phyloP scores from a whole-genome alignment of 1,140 invertebrate genomes.

The Helicoverpa armigera region DNA sequence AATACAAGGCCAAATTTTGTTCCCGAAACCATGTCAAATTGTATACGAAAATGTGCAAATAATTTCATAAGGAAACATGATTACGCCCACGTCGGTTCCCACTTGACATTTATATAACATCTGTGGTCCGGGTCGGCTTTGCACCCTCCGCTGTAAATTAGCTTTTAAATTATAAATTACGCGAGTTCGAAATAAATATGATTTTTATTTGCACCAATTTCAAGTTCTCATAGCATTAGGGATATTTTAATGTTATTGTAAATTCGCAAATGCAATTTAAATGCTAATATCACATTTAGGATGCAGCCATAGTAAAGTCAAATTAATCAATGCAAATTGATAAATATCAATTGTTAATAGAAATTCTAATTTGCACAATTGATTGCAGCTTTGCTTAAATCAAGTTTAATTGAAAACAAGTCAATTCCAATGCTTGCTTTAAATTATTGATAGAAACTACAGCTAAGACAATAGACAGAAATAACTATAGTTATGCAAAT shows the following conservation, averaged over 20 bases:
- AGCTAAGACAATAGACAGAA: not conserved
- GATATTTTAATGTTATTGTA: too few relatives aligned
- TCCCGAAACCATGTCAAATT: too few relatives aligned
- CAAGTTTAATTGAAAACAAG: too few relatives aligned
- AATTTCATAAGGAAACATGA: not conserved
- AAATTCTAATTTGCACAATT: too few relatives aligned
- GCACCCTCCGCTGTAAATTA: not conserved
- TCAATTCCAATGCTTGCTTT: not conserved
- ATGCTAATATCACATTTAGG: too few relatives aligned
- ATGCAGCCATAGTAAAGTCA: too few relatives aligned
- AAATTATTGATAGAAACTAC: not conserved
- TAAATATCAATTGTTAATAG: too few relatives aligned
- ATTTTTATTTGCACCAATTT: not conserved
- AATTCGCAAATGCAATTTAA: too few relatives aligned
- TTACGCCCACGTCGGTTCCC: not conserved
- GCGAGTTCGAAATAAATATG: not conserved
- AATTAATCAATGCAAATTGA: too few relatives aligned
- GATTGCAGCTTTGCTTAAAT: too few relatives aligned
- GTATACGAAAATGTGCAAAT: not conserved
- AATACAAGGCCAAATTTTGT: too few relatives aligned
- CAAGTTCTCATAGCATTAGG: too few relatives aligned
- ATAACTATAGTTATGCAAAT: not conserved
- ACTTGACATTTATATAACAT: constrained; percentile 43
- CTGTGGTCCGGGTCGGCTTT: not conserved
- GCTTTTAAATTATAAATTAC: constrained; percentile 22